Percentiles rank a stretch among this genome's conserved stretches.
Evolutionary conservation across 2,797 vertebrate genomes (phyloP).

Genomic region (Darevskia nairensis): DNA sequence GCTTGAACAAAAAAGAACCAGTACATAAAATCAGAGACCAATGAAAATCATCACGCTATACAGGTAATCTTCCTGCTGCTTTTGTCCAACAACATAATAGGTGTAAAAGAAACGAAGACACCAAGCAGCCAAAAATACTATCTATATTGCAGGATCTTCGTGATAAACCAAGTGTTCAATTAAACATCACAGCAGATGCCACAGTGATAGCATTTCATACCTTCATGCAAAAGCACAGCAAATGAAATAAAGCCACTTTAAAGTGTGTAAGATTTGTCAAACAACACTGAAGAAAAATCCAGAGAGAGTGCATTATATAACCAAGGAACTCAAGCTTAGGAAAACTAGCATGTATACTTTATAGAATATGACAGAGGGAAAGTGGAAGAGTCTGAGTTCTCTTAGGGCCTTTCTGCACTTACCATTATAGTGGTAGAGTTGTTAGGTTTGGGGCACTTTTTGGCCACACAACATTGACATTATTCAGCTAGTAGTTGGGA

Average conservation of each 20-base stretch:
- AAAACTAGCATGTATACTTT: background rate
- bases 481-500: no score
- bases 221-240: slow-evolving; percentile 57
- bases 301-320: background rate
- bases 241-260: rapidly evolving
- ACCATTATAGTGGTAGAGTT: no score
- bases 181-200: rapidly evolving
- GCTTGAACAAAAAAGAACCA: background rate
- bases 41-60: slow-evolving; percentile 34
- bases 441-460: no score
- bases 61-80: slow-evolving; percentile 5
- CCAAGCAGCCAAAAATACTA: background rate
- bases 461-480: no score
- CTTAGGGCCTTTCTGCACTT: no score
- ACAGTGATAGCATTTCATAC: background rate
- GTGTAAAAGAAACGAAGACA: background rate
- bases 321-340: background rate
- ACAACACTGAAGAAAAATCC: background rate
- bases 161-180: background rate
- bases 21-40: background rate
- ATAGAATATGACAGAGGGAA: background rate
- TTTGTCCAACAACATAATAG: background rate
- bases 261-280: background rate
- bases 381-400: background rate
- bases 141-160: rapidly evolving